These are phyloP conservation scores for Pyralis farinalis DNA, from an alignment of 2,888 invertebrate species.

Conservation along the genomic window DNA sequence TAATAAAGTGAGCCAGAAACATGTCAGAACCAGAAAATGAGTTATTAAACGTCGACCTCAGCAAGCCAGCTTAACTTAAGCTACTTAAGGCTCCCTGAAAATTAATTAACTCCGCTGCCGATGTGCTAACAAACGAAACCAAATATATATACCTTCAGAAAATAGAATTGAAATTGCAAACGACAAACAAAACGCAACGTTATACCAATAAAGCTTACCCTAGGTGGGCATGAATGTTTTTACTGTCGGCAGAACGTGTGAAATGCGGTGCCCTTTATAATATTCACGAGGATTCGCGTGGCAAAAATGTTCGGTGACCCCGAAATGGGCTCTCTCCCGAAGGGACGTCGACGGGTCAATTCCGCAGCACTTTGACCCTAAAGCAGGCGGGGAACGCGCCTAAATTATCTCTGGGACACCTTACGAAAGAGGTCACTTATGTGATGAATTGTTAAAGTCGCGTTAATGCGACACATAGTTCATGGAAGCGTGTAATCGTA, in stretches of 20 bases:
- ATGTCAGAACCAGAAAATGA: too few relatives aligned
- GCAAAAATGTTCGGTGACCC: constrained; percentile 57
- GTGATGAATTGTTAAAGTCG: constrained; percentile 56
- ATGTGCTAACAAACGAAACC: background rate
- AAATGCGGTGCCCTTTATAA: constrained; percentile 53
- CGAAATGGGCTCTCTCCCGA: constrained; percentile 47
- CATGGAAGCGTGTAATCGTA: too few relatives aligned
- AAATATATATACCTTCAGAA: background rate
- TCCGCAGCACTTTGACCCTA: constrained; percentile 58
- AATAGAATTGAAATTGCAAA: constrained; percentile 4
- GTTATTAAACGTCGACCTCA: too few relatives aligned
- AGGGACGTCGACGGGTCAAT: constrained; percentile 49
- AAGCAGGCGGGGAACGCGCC: constrained; percentile 43
- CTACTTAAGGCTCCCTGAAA: too few relatives aligned
- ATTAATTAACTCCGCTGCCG: too few relatives aligned
- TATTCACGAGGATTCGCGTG: constrained; percentile 49
- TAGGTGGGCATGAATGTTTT: constrained; percentile 45
- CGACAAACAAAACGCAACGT: constrained; percentile 6
- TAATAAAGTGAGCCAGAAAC: too few relatives aligned
- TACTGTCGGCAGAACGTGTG: constrained; percentile 50
- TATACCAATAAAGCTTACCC: constrained; percentile 41
- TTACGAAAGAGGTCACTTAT: constrained; percentile 52
- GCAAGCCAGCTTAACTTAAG: too few relatives aligned
- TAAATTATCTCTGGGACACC: constrained; percentile 63
- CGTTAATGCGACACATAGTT: constrained; percentile 31